Evolutionary conservation across 2,113 vertebrate species (phyloP).

Genomic region (Ceuthmochares aereus): DNA sequence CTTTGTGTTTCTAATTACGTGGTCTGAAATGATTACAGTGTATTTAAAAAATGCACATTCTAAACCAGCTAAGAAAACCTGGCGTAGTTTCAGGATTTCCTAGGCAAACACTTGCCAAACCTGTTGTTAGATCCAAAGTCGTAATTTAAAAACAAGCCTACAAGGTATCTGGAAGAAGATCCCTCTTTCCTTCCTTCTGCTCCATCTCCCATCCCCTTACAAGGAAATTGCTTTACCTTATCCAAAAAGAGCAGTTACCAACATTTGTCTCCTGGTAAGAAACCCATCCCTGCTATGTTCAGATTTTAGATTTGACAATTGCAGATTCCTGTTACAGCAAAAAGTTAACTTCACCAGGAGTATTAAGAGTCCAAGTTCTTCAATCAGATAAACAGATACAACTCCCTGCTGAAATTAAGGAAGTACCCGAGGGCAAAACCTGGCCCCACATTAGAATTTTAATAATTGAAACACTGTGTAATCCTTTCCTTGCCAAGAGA

Average conservation of each 20-base stretch:
- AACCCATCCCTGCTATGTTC: background rate
- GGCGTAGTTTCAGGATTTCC: conserved; percentile 75
- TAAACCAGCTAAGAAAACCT: conserved; percentile 75
- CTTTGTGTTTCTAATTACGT: conserved; percentile 78
- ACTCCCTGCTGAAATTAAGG: conserved; percentile 43
- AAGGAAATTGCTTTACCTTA: conserved; percentile 55
- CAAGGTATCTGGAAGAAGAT: conserved; percentile 74
- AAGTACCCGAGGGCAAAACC: conserved; percentile 50
- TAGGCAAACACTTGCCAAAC: conserved; percentile 80
- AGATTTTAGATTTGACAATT: background rate
- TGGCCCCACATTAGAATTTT: conserved; percentile 46
- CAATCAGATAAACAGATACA: conserved; percentile 33
- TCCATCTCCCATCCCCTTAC: conserved; percentile 37
- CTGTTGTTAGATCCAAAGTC: conserved; percentile 78
- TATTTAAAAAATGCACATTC: conserved; percentile 77
- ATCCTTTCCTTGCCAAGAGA: conserved; percentile 26
- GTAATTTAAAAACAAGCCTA: conserved; percentile 81
- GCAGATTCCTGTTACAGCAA: background rate
- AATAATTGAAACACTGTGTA: conserved; percentile 27
- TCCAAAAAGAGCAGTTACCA: conserved; percentile 29
- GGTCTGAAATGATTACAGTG: conserved; percentile 75
- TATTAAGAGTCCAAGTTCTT: conserved; percentile 27
- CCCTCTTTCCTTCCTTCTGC: conserved; percentile 54
- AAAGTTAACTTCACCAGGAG: background rate
- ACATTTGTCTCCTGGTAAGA: conserved; percentile 31